Evolutionary conservation across 2,113 vertebrate species (phyloP), one percentile per base, ranked within the genome.

Genomic region (human (Homo sapiens)): DNA sequence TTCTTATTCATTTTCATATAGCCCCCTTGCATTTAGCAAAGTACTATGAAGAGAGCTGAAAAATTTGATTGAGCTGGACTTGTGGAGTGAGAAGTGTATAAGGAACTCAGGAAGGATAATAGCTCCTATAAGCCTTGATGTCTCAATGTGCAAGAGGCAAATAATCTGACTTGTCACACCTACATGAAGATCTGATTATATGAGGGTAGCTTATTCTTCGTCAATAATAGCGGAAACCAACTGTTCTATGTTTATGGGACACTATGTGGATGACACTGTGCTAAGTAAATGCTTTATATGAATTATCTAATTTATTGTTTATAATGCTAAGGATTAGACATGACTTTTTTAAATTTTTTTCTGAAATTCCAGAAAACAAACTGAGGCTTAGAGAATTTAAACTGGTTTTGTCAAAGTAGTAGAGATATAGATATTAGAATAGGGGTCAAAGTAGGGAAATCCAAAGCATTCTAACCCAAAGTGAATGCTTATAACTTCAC

Each of bases 301-400:
- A 89, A 72, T 96, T 40, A 80, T 59, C 30, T 92, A 76, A 78
- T 94, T 87, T 89, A 78, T 43, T 91, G 1, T 94, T 79, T 84
- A 59, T 1, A 68, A 89, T 66, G 76, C 4, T 82, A 22, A 78
- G 45, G 55, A 82, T 3, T 32, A 84, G 22, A 78, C n/a, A 52
- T 45, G 3, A 78, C 89, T 88, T 64, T 87, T 93, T 40, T 16
- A 30, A 52, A 13, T 18, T 75, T 89, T 57, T 48, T 57, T 48
- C 38, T 73, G 32, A 78, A 35, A 61, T 90, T 89, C 18, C n/a
- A 86, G 48, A 66, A 82, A 75, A 86, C 7, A 84, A 90, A 70
- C 10, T 59, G 23, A 79, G 11, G 8, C 55, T 57, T 40, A 86
- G 20, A 86, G 3, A 90, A 97, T 70, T 78, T 92, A 82, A 92